Conservation (phyloP, 2,113 vertebrate genomes). For the Platycercus adscitus region DNA sequence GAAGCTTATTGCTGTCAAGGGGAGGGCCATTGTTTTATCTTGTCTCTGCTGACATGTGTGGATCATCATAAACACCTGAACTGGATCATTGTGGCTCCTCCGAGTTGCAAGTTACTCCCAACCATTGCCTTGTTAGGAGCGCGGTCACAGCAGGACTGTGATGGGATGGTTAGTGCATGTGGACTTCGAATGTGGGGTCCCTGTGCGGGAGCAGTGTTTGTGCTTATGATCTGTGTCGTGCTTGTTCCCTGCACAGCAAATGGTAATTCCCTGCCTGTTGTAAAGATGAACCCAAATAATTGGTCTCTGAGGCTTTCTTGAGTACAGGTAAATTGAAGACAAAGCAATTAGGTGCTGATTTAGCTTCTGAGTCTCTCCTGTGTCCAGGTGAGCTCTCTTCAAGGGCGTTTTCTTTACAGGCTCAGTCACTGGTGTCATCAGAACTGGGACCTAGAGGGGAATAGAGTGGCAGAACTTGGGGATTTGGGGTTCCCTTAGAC, state of each 20-base stretch:
- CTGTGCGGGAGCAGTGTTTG: not conserved
- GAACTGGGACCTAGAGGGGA: not conserved
- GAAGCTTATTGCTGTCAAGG: not conserved
- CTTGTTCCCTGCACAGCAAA: not conserved
- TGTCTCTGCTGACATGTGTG: not conserved
- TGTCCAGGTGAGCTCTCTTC: not conserved
- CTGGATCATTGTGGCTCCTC: not conserved
- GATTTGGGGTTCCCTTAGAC: not conserved
- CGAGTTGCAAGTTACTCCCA: not conserved
- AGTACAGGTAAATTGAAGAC: not conserved
- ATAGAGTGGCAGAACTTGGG: not conserved
- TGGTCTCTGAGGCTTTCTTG: conserved; percentile 2
- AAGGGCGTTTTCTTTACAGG: not conserved
- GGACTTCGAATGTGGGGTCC: not conserved
- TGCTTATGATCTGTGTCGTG: not conserved
- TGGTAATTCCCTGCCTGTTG: not conserved
- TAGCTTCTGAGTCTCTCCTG: not conserved
- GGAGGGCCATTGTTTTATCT: not conserved
- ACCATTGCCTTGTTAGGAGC: not conserved
- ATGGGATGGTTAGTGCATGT: not conserved
- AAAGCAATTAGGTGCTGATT: not conserved
- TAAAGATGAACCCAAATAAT: not conserved
- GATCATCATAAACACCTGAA: not conserved
- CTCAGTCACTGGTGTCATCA: not conserved
- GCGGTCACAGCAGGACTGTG: not conserved